Conservation (phyloP, 2,888 invertebrate species). For the Labia minor region DNA sequence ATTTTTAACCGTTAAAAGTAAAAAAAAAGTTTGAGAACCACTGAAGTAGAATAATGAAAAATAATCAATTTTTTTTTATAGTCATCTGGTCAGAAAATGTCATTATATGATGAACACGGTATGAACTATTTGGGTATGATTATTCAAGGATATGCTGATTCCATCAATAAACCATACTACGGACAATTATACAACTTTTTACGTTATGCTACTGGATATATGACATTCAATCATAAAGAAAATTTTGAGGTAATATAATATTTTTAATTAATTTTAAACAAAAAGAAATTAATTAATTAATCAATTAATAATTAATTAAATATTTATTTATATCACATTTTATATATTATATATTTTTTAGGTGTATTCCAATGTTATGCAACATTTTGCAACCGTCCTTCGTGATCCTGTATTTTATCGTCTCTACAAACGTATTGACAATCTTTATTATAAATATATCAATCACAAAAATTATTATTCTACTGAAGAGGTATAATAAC, state of each 20-base stretch:
- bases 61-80: neutral
- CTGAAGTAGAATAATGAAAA: neutral
- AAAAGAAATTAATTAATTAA: no score
- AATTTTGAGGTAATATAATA: conserved; percentile 16
- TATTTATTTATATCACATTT: no score
- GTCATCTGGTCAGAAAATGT: conserved; percentile 19
- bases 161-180: conserved; percentile 34
- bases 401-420: conserved; percentile 61
- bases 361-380: conserved; percentile 50
- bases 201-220: conserved; percentile 16
- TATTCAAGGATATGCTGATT: conserved; percentile 34
- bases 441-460: conserved; percentile 48
- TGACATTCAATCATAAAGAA: conserved; percentile 18
- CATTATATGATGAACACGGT: conserved; percentile 32
- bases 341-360: no score
- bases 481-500: conserved; percentile 38
- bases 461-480: conserved; percentile 44
- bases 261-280: neutral
- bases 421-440: conserved; percentile 49
- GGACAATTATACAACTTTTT: conserved; percentile 36
- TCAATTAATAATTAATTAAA: no score
- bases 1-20: no score
- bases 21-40: neutral
- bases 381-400: conserved; percentile 52
- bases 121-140: conserved; percentile 34